Evolutionary conservation across 2,797 vertebrate species (phyloP), one percentile per base, ranked within the genome.

Genomic region (Rhyacichthys aspro): DNA sequence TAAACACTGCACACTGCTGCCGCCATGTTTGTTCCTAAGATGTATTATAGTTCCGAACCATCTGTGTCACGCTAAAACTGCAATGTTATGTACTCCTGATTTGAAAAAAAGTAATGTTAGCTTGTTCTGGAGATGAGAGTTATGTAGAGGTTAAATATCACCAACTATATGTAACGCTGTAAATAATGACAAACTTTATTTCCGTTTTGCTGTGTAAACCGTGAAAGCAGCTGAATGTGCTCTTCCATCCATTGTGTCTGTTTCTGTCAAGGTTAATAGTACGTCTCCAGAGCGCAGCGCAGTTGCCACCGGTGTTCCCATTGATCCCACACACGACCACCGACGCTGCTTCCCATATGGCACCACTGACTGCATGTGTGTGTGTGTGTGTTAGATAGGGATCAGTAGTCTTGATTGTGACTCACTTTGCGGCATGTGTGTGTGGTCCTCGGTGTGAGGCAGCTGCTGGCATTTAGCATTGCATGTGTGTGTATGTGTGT

Each of bases 371-470:
- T 56, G 67, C 71, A 63, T 34, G 43, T 59, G 47, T 49, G 49
- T 63, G 18, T 33, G 55, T 32, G 47, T 48, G 56, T 3, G 53
- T 56, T 70, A 48, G 84, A 88, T 86, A 82, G 70, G 67, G 81
- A 86, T 87, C 85, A 81, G 76, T 57, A 61, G 73, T 41, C 78
- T 66, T 70, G 78, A 84, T 73, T 81, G 81, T 78, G 87, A 84
- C 58, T 88, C 75, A 74, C 72, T 82, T 72, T 78, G 72, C 65
- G 55, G 56, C 42, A 43, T 66, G 52, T 53, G 55, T 59, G 70
- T 52, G 34, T 54, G 59, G 47, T 50, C 48, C 48, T 37, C 48
- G 3, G 33, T 18, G 56, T 47, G 44, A 47, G 56, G 19, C 56
- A 59, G 56, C 56, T 59, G 56, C 56, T 36, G 56, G 56, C 19